phyloP scores from a whole-genome alignment of 2,113 vertebrate genomes.

The Gobius niger region DNA sequence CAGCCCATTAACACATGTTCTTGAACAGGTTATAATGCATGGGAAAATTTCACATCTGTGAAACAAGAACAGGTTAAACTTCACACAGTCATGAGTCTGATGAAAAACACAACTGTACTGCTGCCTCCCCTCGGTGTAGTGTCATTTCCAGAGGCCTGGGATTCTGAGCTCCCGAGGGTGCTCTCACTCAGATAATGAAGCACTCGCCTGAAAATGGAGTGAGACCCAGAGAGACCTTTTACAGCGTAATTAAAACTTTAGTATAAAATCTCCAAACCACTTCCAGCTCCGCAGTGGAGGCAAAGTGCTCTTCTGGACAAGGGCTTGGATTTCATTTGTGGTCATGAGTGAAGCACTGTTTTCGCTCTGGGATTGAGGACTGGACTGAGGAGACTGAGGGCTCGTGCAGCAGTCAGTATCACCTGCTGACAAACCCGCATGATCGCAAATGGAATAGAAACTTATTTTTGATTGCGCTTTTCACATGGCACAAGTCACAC shows the following conservation, averaged over 20 bases:
- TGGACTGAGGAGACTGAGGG: not conserved
- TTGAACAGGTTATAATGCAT: no score
- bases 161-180: conserved; percentile 29
- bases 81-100: not conserved
- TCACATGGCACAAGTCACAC: no score
- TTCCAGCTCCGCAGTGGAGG: conserved; percentile 29
- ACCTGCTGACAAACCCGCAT: conserved; percentile 36
- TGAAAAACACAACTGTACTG: conserved; percentile 11
- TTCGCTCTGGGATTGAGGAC: conserved; percentile 1
- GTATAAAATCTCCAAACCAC: conserved; percentile 46
- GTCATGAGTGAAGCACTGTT: conserved; percentile 31
- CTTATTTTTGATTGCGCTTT: no score
- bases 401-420: conserved; percentile 18
- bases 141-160: conserved; percentile 26
- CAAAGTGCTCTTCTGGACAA: conserved; percentile 17
- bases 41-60: no score
- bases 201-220: conserved; percentile 29
- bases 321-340: conserved; percentile 30
- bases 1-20: no score
- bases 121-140: conserved; percentile 21
- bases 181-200: conserved; percentile 35
- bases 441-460: not conserved
- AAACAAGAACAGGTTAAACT: no score
- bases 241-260: conserved; percentile 58
- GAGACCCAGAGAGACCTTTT: conserved; percentile 40